Conservation (phyloP, 2,888 invertebrate genomes). For the Leptogaster cylindrica region DNA sequence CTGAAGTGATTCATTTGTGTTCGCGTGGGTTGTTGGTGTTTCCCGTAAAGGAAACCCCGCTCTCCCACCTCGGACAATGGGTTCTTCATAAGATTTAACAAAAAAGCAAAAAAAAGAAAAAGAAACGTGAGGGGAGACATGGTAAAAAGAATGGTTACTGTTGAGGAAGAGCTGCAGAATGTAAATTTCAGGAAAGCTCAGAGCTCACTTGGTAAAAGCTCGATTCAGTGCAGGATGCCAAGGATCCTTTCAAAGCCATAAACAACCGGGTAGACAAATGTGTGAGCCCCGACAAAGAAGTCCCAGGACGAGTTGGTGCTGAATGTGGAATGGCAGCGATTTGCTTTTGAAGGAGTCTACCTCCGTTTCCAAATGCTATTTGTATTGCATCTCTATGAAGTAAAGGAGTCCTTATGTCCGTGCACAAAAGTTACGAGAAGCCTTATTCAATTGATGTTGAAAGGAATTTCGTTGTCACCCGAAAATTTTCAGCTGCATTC, state of each 20-base stretch:
- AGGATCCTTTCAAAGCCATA: conserved; percentile 12
- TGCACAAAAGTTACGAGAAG: background rate
- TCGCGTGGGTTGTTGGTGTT: background rate
- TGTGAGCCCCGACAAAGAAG: background rate
- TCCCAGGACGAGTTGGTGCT: background rate
- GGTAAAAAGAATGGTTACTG: too few relatives aligned
- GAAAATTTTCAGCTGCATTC: background rate
- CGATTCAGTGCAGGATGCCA: background rate
- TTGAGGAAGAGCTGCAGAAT: background rate
- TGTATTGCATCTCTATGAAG: conserved; percentile 4
- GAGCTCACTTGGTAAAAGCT: conserved; percentile 18
- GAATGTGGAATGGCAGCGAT: background rate
- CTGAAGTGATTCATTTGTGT: conserved; percentile 15
- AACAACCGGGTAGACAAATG: conserved; percentile 16
- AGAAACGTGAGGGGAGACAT: too few relatives aligned
- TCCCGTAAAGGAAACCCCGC: background rate
- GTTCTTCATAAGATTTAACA: too few relatives aligned
- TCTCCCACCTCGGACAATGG: background rate
- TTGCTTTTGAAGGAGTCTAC: background rate
- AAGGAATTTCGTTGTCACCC: conserved; percentile 6
- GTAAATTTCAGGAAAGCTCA: conserved; percentile 24
- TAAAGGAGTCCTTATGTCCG: conserved; percentile 2
- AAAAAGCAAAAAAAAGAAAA: too few relatives aligned
- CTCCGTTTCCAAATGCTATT: too few relatives aligned
- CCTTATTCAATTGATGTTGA: conserved; percentile 13